Percentiles rank a stretch among this genome's conserved stretches.
Evolutionary conservation across 2,797 vertebrate species (phyloP).

Genomic region (Buceros bicornis): DNA sequence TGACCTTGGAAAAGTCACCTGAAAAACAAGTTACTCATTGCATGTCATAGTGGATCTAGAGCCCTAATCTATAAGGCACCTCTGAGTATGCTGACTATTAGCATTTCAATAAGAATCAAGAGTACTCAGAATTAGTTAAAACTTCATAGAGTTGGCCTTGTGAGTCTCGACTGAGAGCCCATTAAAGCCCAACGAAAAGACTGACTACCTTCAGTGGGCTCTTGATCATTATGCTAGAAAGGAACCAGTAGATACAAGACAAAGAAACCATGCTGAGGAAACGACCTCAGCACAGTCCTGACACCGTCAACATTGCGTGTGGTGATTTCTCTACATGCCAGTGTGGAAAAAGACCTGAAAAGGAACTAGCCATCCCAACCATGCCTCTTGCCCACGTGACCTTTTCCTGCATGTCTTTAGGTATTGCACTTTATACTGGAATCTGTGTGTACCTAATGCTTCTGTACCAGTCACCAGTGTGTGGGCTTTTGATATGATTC

Average conservation of each 20-base stretch:
- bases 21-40: slow-evolving; percentile 11
- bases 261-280: background rate
- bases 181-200: background rate
- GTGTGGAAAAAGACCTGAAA: background rate
- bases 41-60: background rate
- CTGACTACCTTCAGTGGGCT: background rate
- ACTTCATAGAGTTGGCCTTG: background rate
- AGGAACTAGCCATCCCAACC: background rate
- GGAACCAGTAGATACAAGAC: background rate
- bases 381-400: fast-evolving
- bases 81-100: slow-evolving; percentile 15
- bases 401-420: background rate
- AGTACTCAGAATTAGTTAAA: background rate
- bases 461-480: background rate
- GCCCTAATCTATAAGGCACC: background rate
- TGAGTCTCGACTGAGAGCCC: background rate
- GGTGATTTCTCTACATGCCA: background rate
- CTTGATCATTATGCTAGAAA: background rate
- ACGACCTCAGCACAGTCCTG: background rate
- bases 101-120: background rate
- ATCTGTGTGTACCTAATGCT: background rate
- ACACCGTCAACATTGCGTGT: background rate
- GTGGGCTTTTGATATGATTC: background rate
- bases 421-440: background rate
- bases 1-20: slow-evolving; percentile 19